Percentiles rank a stretch among this genome's conserved stretches.
These are phyloP conservation scores for Torymus tubicola DNA, from an alignment of 2,888 invertebrate genomes.

Conservation along the genomic window DNA sequence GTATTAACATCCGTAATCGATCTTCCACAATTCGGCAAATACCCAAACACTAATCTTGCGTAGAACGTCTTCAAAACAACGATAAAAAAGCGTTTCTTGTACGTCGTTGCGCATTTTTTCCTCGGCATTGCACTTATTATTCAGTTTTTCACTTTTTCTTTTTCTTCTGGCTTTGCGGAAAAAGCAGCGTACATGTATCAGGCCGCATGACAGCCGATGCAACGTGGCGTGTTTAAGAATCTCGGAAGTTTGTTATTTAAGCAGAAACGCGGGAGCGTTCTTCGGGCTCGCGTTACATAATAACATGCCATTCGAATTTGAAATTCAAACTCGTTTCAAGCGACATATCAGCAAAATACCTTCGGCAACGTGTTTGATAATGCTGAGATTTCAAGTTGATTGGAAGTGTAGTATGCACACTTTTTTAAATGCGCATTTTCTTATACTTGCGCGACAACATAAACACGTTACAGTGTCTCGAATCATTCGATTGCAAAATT, in stretches of 20 bases:
- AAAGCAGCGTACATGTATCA: not conserved
- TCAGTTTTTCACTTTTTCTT: too few relatives aligned
- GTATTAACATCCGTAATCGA: not conserved
- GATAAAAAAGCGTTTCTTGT: not conserved
- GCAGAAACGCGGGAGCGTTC: slow-evolving; percentile 4
- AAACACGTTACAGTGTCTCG: too few relatives aligned
- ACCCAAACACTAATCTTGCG: slow-evolving; percentile 17
- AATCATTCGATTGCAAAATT: too few relatives aligned
- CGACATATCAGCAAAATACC: slow-evolving; percentile 20
- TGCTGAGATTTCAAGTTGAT: slow-evolving; percentile 18
- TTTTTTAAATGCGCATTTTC: slow-evolving; percentile 7
- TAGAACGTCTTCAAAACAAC: not conserved
- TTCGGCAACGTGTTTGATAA: slow-evolving; percentile 10
- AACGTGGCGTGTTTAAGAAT: slow-evolving; percentile 9
- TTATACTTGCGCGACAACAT: not conserved
- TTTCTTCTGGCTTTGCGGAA: too few relatives aligned
- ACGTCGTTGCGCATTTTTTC: too few relatives aligned
- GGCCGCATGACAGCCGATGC: not conserved
- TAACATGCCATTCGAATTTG: slow-evolving; percentile 27
- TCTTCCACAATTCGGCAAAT: not conserved
- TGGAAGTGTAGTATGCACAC: not conserved
- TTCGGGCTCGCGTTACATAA: slow-evolving; percentile 28
- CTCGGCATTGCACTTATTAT: too few relatives aligned
- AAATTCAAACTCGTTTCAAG: slow-evolving; percentile 40
- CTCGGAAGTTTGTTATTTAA: slow-evolving; percentile 23